Evolutionary conservation across 2,113 vertebrate genomes (phyloP).

Genomic region (Vireo altiloquus): DNA sequence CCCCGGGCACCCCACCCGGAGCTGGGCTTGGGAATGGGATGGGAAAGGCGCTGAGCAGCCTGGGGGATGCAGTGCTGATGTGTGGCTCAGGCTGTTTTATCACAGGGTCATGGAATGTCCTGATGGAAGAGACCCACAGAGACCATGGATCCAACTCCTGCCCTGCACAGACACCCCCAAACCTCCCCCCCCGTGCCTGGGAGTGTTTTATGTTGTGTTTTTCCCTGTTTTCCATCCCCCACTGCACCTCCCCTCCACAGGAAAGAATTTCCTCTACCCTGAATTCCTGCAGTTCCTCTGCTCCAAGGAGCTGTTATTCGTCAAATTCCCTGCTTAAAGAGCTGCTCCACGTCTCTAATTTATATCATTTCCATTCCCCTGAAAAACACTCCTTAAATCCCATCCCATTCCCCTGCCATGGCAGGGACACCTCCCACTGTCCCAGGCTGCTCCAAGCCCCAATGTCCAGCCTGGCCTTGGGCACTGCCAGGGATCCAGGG

Average conservation of each 20-base stretch:
- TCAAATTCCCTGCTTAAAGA: not conserved
- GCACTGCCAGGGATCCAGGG: not conserved
- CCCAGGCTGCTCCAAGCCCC: not conserved
- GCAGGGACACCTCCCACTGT: not conserved
- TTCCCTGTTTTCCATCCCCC: not conserved
- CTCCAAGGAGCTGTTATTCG: not conserved
- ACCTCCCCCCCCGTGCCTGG: not conserved
- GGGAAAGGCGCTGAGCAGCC: not conserved
- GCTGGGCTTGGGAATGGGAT: not conserved
- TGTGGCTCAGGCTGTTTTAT: not conserved
- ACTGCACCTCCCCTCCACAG: not conserved
- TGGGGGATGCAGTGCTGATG: fast-evolving
- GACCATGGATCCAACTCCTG: not conserved
- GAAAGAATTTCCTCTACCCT: not conserved
- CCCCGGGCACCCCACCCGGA: fast-evolving
- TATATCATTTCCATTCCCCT: not conserved
- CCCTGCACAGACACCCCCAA: not conserved
- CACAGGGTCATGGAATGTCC: not conserved
- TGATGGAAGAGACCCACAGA: not conserved
- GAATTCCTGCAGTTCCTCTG: not conserved
- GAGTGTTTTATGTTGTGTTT: not conserved
- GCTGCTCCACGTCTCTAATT: not conserved
- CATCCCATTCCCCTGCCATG: not conserved
- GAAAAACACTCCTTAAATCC: not conserved
- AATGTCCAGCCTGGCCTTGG: not conserved